Base-by-base conservation (phyloP, 2,113 vertebrate species). In the Ivindomyrus marchei region DNA sequence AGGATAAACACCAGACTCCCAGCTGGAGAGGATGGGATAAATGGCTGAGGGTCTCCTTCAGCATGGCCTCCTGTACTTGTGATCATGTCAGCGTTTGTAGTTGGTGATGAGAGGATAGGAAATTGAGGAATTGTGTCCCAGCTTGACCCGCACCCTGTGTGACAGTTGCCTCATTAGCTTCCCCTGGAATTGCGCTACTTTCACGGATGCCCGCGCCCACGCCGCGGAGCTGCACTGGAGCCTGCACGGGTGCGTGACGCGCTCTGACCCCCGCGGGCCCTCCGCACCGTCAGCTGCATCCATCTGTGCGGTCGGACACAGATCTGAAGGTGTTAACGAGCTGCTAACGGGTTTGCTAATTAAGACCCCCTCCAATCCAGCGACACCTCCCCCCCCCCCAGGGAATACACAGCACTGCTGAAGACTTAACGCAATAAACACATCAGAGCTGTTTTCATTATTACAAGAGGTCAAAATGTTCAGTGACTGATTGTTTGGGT, bases 241-340 rank as follows among this genome's bases (percentile, higher is more conserved):
- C 27, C 66, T 11, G 66, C 27, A 1, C 15, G 74, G 74, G 4
- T 39, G 74, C 13, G 15, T 80, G 15, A n/a, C 17, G 4, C 36
- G 4, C 83, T 5, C 83, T 47, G 21, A 85, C 3, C 2, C 83
- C 45, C 3, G 83, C 45, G 24, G 15, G 8, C 45, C 83, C 42
- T 47, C 17, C 9, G 39, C 80, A 21, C 7, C 7, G 10, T 17
- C 27, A 80, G 17, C 36, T 39, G 13, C 36, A 15, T 42, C 21
- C 83, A 85, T 47, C 88, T 74, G 42, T 77, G 42, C 1, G 7
- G 8, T n/a, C 19, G 21, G 10, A 70, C 56, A 46, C 88, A 74
- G 58, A 88, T 52, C 9, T 8, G 21, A 24, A 24, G 58, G 89
- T 74, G 89, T 74, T 90, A 90, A 90, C 36, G 85, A 90, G 89